A percentile compares a stretch with the other conserved stretches of the same genome.
Conservation (phyloP, 2,113 vertebrate species). For the Siniperca chuatsi region DNA sequence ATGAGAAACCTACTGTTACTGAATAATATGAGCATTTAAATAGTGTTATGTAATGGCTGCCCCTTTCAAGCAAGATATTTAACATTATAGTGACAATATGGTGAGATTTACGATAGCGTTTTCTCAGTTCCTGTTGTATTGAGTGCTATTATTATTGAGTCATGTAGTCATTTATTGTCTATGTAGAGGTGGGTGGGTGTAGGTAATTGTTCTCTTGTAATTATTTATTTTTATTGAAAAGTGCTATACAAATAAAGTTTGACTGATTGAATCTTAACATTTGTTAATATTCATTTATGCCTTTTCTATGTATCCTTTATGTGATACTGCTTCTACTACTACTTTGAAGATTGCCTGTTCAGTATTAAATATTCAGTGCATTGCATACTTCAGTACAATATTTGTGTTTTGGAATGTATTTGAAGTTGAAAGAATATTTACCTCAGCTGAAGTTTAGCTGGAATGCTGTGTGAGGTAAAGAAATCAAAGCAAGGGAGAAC, state of each 20-base stretch:
- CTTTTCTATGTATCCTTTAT: neutral
- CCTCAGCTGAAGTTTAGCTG: slow-evolving; percentile 38
- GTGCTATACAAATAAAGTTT: too few relatives aligned
- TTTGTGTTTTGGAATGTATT: slow-evolving; percentile 40
- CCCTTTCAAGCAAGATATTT: neutral
- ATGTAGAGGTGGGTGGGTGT: too few relatives aligned
- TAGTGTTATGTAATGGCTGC: neutral
- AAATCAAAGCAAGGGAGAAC: slow-evolving; percentile 62
- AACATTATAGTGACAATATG: neutral
- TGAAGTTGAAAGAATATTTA: slow-evolving; percentile 52
- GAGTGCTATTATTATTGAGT: too few relatives aligned
- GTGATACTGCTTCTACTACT: neutral
- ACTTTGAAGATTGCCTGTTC: neutral
- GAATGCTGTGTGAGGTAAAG: slow-evolving; percentile 38
- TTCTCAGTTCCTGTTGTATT: too few relatives aligned
- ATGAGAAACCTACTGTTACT: neutral
- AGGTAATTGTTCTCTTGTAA: too few relatives aligned
- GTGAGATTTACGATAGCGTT: too few relatives aligned
- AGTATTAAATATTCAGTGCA: slow-evolving; percentile 16
- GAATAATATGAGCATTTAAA: neutral
- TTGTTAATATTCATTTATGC: neutral
- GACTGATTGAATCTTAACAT: neutral
- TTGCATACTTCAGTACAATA: slow-evolving; percentile 18
- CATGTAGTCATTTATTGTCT: too few relatives aligned
- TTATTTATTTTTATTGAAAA: too few relatives aligned